These are phyloP conservation scores for Sinodicranocentrus sp. DNA, from an alignment of 2,888 invertebrate species.

Conservation along the genomic window DNA sequence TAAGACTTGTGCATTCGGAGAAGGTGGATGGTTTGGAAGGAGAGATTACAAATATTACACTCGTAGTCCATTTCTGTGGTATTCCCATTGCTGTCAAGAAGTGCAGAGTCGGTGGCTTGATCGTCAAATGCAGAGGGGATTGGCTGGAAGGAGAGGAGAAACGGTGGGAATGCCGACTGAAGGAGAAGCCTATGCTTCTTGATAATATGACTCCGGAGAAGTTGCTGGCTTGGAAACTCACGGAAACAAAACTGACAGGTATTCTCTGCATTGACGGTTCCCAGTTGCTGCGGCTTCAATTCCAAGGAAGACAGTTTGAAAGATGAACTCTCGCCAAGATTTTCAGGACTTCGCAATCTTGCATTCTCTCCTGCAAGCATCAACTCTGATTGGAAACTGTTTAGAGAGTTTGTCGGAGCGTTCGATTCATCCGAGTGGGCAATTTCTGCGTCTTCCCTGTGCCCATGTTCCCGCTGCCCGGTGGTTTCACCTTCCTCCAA, in stretches of 20 bases:
- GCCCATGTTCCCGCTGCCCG: slow-evolving; percentile 44
- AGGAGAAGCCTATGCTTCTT: slow-evolving; percentile 73
- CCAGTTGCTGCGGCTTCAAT: slow-evolving; percentile 67
- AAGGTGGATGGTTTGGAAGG: slow-evolving; percentile 79
- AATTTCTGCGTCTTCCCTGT: slow-evolving; percentile 68
- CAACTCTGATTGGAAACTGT: slow-evolving; percentile 58
- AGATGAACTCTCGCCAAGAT: slow-evolving; percentile 61
- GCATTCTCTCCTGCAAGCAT: slow-evolving; percentile 38
- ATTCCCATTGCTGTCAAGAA: slow-evolving; percentile 71
- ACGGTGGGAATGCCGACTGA: slow-evolving; percentile 73
- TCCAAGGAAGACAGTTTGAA: slow-evolving; percentile 72
- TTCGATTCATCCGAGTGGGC: slow-evolving; percentile 67
- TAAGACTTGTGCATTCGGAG: slow-evolving; percentile 79
- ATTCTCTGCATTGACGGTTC: slow-evolving; percentile 61
- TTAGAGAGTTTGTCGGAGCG: slow-evolving; percentile 45
- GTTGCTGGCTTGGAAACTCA: slow-evolving; percentile 72
- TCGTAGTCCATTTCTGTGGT: slow-evolving; percentile 77
- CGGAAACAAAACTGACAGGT: slow-evolving; percentile 76
- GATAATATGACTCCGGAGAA: slow-evolving; percentile 71
- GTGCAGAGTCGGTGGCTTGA: slow-evolving; percentile 43
- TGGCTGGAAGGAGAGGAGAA: slow-evolving; percentile 72
- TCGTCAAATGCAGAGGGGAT: slow-evolving; percentile 61
- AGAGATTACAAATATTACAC: slow-evolving; percentile 78
- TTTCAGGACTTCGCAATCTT: slow-evolving; percentile 60
- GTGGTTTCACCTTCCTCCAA: slow-evolving; percentile 37